Conservation (phyloP, 2,888 invertebrate species). For the Sinodicranocentrus sp. region DNA sequence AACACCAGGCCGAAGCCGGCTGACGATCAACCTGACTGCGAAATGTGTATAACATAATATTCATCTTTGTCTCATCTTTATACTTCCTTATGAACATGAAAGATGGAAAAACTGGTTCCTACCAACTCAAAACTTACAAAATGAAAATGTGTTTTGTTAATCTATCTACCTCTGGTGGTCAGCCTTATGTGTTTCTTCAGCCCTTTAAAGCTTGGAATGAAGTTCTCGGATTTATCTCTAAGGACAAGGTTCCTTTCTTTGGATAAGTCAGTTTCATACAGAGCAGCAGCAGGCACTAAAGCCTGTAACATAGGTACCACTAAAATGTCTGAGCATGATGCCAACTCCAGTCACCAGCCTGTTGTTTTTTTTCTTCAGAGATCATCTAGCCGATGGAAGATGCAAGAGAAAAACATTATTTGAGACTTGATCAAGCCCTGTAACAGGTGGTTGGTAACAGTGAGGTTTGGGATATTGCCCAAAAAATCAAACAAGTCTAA, state of each 20-base stretch:
- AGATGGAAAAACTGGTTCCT: conserved; percentile 19
- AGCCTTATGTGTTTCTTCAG: neutral
- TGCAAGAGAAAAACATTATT: conserved; percentile 21
- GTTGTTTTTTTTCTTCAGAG: conserved; percentile 14
- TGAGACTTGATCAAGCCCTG: conserved; percentile 33
- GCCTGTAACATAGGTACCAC: neutral
- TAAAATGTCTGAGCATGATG: neutral
- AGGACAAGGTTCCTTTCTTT: conserved; percentile 62
- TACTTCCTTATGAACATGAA: conserved; percentile 18
- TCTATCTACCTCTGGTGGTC: conserved; percentile 23
- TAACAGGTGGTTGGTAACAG: conserved; percentile 53
- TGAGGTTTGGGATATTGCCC: neutral
- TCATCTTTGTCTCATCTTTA: neutral
- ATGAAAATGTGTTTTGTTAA: conserved; percentile 5
- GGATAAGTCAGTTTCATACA: conserved; percentile 51
- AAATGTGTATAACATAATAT: neutral
- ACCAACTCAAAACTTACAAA: neutral
- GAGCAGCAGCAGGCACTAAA: conserved; percentile 12
- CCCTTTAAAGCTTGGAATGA: conserved; percentile 54
- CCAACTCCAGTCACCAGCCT: conserved; percentile 29
- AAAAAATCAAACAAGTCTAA: conserved; percentile 51
- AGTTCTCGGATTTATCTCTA: conserved; percentile 9
- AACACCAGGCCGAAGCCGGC: conserved; percentile 10
- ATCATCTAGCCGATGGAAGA: no score
- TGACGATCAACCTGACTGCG: conserved; percentile 39